These are phyloP conservation scores for Datnioides undecimradiatus DNA, from an alignment of 2,113 vertebrate species.

Conservation along the genomic window DNA sequence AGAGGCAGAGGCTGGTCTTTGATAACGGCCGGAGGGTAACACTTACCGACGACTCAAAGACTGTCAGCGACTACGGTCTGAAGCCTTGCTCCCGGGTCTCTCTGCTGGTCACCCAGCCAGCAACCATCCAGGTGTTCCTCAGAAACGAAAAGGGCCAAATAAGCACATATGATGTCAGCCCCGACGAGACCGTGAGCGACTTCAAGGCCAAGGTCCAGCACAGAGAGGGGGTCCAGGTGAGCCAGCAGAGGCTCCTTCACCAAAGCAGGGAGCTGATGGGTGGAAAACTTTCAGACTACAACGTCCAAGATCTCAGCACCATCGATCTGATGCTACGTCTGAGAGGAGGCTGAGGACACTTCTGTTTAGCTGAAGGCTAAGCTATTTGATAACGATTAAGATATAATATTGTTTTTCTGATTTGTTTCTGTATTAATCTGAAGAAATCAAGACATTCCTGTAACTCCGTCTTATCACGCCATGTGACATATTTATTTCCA, in stretches of 20 bases:
- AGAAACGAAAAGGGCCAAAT: slow-evolving; percentile 44
- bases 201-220: slow-evolving; percentile 62
- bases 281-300: slow-evolving; percentile 68
- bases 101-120: slow-evolving; percentile 63
- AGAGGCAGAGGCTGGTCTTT: slow-evolving; percentile 49
- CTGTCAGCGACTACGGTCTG: slow-evolving; percentile 55
- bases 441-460: background rate
- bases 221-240: slow-evolving; percentile 45
- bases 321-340: slow-evolving; percentile 69
- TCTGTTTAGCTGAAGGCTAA: no score
- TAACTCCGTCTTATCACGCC: background rate
- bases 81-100: slow-evolving; percentile 57
- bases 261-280: slow-evolving; percentile 52
- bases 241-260: slow-evolving; percentile 77
- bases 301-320: slow-evolving; percentile 55
- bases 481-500: background rate
- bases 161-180: slow-evolving; percentile 62
- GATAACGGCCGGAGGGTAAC: slow-evolving; percentile 35
- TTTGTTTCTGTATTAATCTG: background rate
- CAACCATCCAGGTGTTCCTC: slow-evolving; percentile 74
- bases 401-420: background rate
- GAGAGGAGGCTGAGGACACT: slow-evolving; percentile 69
- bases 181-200: slow-evolving; percentile 48
- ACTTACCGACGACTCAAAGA: slow-evolving; percentile 42
- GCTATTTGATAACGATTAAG: background rate